Percentiles rank a stretch among this genome's conserved stretches.
These are phyloP conservation scores for Mixornis gularis DNA, from an alignment of 2,113 vertebrate species.

Conservation along the genomic window DNA sequence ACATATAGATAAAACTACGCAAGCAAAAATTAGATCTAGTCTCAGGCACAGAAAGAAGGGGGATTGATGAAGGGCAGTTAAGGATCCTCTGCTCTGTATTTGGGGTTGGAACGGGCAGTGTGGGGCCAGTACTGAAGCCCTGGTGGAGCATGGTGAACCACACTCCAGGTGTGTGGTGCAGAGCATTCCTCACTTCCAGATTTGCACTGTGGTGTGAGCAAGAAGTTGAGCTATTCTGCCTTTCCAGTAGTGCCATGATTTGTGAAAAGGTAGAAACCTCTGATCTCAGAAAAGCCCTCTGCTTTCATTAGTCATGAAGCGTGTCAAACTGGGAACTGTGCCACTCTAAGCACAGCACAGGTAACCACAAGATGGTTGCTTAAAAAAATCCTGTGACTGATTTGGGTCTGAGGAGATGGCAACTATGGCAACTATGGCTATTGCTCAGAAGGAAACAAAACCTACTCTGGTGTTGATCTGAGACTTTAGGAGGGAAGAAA, in stretches of 20 bases:
- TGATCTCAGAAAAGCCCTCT: background rate
- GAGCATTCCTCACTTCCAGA: background rate
- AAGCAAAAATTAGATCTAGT: background rate
- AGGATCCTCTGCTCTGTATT: background rate
- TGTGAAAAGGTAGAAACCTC: background rate
- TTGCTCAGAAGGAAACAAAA: background rate
- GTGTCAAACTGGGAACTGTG: background rate
- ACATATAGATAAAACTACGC: background rate
- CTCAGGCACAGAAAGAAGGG: background rate
- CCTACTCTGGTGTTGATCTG: background rate
- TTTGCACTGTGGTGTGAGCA: background rate
- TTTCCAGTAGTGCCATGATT: background rate
- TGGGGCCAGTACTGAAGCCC: background rate
- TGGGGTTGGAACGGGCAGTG: accelerated
- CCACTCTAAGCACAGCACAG: background rate
- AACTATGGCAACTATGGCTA: too few relatives aligned
- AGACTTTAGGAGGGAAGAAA: background rate
- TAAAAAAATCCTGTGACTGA: background rate
- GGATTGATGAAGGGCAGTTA: background rate
- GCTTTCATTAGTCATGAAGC: background rate
- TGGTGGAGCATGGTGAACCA: background rate
- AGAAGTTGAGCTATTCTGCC: background rate
- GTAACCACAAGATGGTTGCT: background rate
- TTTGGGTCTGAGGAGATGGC: background rate
- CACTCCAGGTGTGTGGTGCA: background rate